phyloP scores from a whole-genome alignment of 2,113 vertebrate genomes.

The Gadus chalcogrammus region DNA sequence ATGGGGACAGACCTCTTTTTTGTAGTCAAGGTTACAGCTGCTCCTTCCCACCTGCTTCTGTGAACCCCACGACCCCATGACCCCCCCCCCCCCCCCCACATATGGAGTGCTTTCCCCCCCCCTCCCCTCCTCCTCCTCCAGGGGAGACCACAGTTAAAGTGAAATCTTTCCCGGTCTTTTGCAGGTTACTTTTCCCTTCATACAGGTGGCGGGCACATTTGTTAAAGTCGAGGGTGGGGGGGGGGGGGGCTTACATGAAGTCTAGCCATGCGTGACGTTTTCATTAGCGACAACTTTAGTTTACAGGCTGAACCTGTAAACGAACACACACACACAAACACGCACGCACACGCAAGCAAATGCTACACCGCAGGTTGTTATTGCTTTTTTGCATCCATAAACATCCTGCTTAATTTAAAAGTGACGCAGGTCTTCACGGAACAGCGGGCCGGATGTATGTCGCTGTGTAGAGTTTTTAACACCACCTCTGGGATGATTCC shows the following conservation, averaged over 20 bases:
- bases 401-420: too few species aligned
- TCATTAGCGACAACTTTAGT: constrained; percentile 31
- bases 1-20: constrained; percentile 12
- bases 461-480: too few species aligned
- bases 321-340: constrained; percentile 9
- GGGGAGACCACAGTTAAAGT: constrained; percentile 45
- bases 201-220: constrained; percentile 64
- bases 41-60: constrained; percentile 49
- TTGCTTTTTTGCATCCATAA: too few species aligned
- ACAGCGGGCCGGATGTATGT: too few species aligned
- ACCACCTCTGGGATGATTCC: too few species aligned
- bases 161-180: constrained; percentile 39
- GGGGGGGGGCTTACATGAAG: constrained; percentile 30
- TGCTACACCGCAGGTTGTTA: constrained; percentile 19
- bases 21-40: constrained; percentile 65
- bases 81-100: constrained; percentile 33
- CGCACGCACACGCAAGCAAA: constrained; percentile 26
- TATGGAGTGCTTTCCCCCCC: constrained; percentile 49
- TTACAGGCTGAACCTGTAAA: constrained; percentile 14
- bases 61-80: constrained; percentile 41
- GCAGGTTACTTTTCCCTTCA: constrained; percentile 30
- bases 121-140: constrained; percentile 14
- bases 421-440: too few species aligned
- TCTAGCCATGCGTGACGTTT: constrained; percentile 39
- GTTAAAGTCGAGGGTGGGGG: constrained; percentile 29